Percentiles rank a stretch among this genome's conserved stretches.
phyloP scores from a whole-genome alignment of 1,140 invertebrate species.

The Drosophila virilis region DNA sequence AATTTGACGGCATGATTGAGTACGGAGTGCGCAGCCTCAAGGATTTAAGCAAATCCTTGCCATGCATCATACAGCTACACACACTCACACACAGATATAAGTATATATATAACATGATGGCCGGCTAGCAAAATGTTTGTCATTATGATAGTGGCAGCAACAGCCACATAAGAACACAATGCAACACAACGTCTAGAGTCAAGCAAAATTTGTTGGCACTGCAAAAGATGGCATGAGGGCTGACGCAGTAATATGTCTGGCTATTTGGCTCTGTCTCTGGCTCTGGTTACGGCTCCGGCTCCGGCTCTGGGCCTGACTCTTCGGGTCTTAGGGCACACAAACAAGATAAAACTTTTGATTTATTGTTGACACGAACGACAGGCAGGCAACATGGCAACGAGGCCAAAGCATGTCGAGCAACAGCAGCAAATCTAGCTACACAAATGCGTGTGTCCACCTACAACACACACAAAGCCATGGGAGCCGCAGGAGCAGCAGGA shows the following conservation, averaged over 20 bases:
- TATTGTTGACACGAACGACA: constrained; percentile 78
- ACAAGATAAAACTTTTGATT: constrained; percentile 82
- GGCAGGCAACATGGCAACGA: constrained; percentile 19
- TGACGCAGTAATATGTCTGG: constrained; percentile 42
- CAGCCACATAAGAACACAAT: constrained; percentile 24
- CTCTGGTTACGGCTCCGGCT: not conserved
- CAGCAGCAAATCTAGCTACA: constrained; percentile 45
- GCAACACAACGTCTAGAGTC: not conserved
- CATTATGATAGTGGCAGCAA: constrained; percentile 25
- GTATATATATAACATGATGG: constrained; percentile 2
- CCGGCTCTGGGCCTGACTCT: not conserved
- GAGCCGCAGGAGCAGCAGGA: constrained; percentile 1
- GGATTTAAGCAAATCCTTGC: constrained; percentile 7
- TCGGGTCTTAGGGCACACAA: constrained; percentile 42
- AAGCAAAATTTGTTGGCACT: constrained; percentile 37
- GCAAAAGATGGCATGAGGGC: constrained; percentile 33
- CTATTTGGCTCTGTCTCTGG: constrained; percentile 15
- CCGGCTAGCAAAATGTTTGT: constrained; percentile 10
- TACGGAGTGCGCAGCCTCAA: constrained; percentile 18
- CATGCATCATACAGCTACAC: constrained; percentile 12
- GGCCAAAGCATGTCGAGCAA: constrained; percentile 28
- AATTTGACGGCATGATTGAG: constrained; percentile 50
- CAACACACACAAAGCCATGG: constrained; percentile 3
- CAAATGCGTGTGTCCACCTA: constrained; percentile 62
- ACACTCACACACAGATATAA: not conserved